Conservation (phyloP, 2,888 invertebrate species). For the Melanostoma scalare region DNA sequence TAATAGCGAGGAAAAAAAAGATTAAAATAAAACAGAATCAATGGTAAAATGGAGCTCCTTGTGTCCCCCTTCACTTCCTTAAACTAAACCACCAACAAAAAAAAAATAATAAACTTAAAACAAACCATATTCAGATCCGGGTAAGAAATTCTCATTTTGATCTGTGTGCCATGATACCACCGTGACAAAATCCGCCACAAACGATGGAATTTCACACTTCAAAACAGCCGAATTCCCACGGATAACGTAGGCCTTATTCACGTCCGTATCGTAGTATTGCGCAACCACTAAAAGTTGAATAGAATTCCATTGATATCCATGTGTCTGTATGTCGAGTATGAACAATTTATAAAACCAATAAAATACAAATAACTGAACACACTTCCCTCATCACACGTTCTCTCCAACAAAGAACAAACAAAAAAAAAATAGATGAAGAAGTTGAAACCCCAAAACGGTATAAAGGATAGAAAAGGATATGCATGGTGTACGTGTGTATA, state of each 20-base stretch:
- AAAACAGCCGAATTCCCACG: conserved; percentile 93
- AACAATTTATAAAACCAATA: conserved; percentile 6
- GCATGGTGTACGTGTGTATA: background rate
- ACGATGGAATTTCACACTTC: conserved; percentile 95
- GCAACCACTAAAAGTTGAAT: conserved; percentile 88
- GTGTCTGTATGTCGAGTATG: background rate
- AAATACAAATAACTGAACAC: conserved; percentile 13
- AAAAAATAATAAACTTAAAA: conserved; percentile 58
- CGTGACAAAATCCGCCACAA: conserved; percentile 95
- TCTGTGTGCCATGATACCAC: conserved; percentile 94
- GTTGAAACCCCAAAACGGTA: background rate
- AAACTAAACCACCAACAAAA: background rate
- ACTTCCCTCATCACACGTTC: conserved; percentile 24
- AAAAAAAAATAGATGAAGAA: background rate
- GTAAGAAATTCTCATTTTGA: conserved; percentile 81
- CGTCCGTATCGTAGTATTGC: conserved; percentile 95
- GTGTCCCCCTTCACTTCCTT: conserved; percentile 42
- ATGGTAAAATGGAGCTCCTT: background rate
- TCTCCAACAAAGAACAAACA: conserved; percentile 1
- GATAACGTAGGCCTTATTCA: conserved; percentile 95
- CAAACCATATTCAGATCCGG: conserved; percentile 82
- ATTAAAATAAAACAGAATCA: conserved; percentile 7
- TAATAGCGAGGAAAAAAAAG: conserved; percentile 1
- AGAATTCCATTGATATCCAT: background rate
- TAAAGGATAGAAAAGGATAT: conserved; percentile 14